These are phyloP conservation scores for Sphaeramia orbicularis DNA, from an alignment of 2,797 vertebrate genomes.

Conservation along the genomic window DNA sequence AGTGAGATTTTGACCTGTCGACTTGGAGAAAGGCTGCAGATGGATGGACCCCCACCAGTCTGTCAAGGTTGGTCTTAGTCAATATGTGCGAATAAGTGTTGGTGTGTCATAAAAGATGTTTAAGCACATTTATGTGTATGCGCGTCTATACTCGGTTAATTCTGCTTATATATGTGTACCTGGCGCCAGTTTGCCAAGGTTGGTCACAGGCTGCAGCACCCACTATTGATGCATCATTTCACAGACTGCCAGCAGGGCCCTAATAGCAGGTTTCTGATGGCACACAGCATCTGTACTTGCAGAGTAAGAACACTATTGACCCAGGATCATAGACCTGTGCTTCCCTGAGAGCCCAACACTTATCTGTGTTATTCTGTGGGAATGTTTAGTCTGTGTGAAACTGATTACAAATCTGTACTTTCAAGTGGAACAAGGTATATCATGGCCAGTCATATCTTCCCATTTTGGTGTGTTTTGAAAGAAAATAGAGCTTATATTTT, in stretches of 20 bases:
- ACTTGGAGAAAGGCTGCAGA: conserved; percentile 94
- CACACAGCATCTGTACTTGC: conserved; percentile 47
- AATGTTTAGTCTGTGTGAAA: conserved; percentile 38
- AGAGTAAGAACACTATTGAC: conserved; percentile 40
- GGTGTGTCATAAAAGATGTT: conserved; percentile 4
- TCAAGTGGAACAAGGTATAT: conserved; percentile 18
- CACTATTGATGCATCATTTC: conserved; percentile 72
- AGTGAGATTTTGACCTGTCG: conserved; percentile 96
- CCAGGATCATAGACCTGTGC: conserved; percentile 40
- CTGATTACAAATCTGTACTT: conserved; percentile 52
- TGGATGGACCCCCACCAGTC: conserved; percentile 93
- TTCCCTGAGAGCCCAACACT: conserved; percentile 18
- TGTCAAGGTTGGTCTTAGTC: conserved; percentile 91
- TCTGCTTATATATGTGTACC: conserved; percentile 13
- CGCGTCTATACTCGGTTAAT: conserved; percentile 8
- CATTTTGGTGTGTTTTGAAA: conserved; percentile 1
- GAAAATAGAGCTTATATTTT: conserved; percentile 5
- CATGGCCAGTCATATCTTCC: background rate
- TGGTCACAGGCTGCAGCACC: conserved; percentile 57
- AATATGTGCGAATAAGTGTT: background rate
- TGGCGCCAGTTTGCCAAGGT: conserved; percentile 48
- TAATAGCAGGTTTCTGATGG: conserved; percentile 41
- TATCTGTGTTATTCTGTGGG: conserved; percentile 21
- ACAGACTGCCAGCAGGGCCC: conserved; percentile 53
- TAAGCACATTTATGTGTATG: conserved; percentile 1